Base-by-base conservation (phyloP, 2,113 vertebrate genomes). In the Garra rufa region DNA sequence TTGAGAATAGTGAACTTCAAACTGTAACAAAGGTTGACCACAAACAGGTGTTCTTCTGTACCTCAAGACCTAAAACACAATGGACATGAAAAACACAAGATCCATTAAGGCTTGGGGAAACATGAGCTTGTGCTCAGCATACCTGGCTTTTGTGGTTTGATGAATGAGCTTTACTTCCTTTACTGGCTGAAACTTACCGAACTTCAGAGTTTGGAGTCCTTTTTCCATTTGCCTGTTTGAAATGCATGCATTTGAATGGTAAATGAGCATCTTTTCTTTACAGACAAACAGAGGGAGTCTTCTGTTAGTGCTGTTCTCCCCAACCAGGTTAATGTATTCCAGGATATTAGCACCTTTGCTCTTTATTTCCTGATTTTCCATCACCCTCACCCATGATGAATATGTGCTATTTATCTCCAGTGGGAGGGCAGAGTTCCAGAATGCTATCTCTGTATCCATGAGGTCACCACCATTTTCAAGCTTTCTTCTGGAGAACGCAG, bases 381-480 rank as follows among this genome's bases (percentile, higher is more conserved):
- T 79, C 7, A 52, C 63, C 74, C 70, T 76, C 82, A 84, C 71
- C 61, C 28, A 41, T 81, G 11, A 26, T 52, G 43, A 28, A 43
- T 81, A 48, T 73, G 75, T 67, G 80, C 17, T 71, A 43, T 86
- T 74, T 48, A 61, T 77, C 44, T 79, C 71, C 46, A n/a, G 75
- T 76, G 63, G 17, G 9, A 52, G 78, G 89, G 82, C 86, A 87
- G 90, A 86, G 90, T 87, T 70, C 75, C 88, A 93, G 92, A 93
- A 92, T 91, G 91, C 93, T 80, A 85, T 85, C 67, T 15, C 17
- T 77, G 26, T 73, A 41, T 67, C 74, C 85, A 83, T 85, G 83
- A 85, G 76, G 83, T 85, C 83, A 83, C 61, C 30, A 15, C 10
- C 11, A 8, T 86, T 86, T 80, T 85, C 79, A 76, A 61, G 59